A percentile compares a stretch with the other conserved stretches of the same genome.
Evolutionary conservation across 1,140 invertebrate species (phyloP).

Genomic region (Orius laevigatus): DNA sequence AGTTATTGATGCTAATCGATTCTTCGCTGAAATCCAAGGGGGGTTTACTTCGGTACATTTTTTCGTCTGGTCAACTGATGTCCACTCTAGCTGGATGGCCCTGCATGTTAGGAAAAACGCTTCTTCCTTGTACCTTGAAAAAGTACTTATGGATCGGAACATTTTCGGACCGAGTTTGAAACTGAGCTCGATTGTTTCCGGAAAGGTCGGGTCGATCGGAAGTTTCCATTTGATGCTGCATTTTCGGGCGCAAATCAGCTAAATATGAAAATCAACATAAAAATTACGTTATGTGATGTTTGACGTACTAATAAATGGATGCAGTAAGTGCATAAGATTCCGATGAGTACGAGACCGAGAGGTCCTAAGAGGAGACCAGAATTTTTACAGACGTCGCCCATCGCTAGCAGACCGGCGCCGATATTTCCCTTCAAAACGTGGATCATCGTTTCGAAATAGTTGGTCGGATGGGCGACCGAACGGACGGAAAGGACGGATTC

Average conservation of each 20-base stretch:
- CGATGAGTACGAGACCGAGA: constrained; percentile 54
- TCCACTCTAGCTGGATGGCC: too few relatives aligned
- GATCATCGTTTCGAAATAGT: constrained; percentile 50
- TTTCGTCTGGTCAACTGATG: too few relatives aligned
- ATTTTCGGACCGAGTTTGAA: constrained; percentile 14
- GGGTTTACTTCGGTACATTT: too few relatives aligned
- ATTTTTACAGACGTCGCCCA: constrained; percentile 75
- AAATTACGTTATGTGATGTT: background rate
- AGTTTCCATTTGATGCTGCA: constrained; percentile 3
- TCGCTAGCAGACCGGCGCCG: constrained; percentile 79
- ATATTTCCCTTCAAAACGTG: constrained; percentile 76
- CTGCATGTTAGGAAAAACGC: background rate
- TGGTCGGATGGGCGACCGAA: background rate
- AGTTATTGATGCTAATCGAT: too few relatives aligned
- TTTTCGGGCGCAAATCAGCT: background rate
- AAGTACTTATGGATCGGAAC: background rate
- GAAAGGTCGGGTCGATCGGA: constrained; percentile 12
- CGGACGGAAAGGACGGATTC: too few relatives aligned
- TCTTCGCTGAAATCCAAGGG: too few relatives aligned
- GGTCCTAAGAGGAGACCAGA: constrained; percentile 66
- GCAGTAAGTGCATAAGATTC: constrained; percentile 65
- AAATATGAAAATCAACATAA: background rate
- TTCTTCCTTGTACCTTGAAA: too few relatives aligned
- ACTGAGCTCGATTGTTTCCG: constrained; percentile 13
- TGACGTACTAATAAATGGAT: constrained; percentile 39